Base-by-base conservation (phyloP, 2,113 vertebrate species). In the Chloroceryle aenea region DNA sequence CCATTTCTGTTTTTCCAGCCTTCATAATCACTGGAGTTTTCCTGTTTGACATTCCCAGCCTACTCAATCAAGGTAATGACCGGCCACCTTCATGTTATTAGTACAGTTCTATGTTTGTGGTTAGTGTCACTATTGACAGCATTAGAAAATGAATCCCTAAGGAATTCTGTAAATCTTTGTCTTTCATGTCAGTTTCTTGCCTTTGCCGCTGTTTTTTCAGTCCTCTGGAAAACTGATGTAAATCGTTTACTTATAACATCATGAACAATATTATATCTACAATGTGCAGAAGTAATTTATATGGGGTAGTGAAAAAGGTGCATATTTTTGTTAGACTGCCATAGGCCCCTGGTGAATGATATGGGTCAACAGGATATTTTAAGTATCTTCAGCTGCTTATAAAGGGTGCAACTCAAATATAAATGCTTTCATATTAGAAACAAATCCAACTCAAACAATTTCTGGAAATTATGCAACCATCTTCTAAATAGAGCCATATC, bases 401-500 rank as follows among this genome's bases (percentile, higher is more conserved):
- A 79, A 76, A 87, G 25, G 32, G 18, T 78, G 19, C 32, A 82
- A 66, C 23, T 64, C 53, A 64, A 63, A 66, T 76, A 53, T 12
- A 85, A 85, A 74, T 7, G 0, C 58, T 66, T 94, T 88, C 67
- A 25, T 40, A 58, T 73, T 68, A 83, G 63, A 85, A 88, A 90
- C 15, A 64, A 72, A 86, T 76, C 53, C 63, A 96, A 90, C 40
- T 53, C 45, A 7, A 69, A 80, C 75, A 90, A 63, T 26, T 77
- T 53, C n/a, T 92, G 63, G 67, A 88, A 96, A 90, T 88, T 36
- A 73, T 76, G 63, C 62, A 94, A 83, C 40, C n/a, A 45, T 56
- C 84, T 90, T 23, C 47, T 68, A 75, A 89, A 89, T 45, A 79
- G 89, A 89, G 71, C 30, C 48, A 23, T 52, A 89, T 20, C 26